phyloP scores from a whole-genome alignment of 1,140 invertebrate species.

The Drosophila sulfurigaster region DNA sequence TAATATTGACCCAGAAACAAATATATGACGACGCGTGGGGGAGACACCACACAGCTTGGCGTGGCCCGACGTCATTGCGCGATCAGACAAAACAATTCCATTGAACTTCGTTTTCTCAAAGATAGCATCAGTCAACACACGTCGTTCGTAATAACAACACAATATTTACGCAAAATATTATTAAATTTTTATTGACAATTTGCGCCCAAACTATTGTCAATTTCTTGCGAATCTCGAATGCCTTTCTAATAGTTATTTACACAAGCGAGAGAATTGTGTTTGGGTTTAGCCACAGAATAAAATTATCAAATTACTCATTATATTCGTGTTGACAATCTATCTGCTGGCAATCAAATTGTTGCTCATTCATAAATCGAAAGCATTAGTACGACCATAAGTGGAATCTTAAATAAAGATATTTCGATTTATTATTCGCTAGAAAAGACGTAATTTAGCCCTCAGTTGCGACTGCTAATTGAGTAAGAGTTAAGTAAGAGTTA shows the following conservation, averaged over 20 bases:
- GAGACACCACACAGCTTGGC: slow-evolving; percentile 1
- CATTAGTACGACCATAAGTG: slow-evolving; percentile 68
- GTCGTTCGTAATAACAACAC: slow-evolving; percentile 51
- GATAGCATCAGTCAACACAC: slow-evolving; percentile 45
- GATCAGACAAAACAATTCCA: slow-evolving; percentile 64
- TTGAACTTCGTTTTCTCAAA: slow-evolving; percentile 62
- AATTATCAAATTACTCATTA: slow-evolving; percentile 62
- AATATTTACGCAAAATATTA: slow-evolving; percentile 71
- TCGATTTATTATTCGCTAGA: slow-evolving; percentile 46
- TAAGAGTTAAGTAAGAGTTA: slow-evolving; percentile 45
- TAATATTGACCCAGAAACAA: slow-evolving; percentile 45
- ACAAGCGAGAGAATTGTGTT: slow-evolving; percentile 1
- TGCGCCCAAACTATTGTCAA: slow-evolving; percentile 41
- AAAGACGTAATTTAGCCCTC: slow-evolving; percentile 24
- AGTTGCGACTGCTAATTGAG: slow-evolving; percentile 60
- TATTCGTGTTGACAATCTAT: slow-evolving; percentile 26
- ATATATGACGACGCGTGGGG: slow-evolving; percentile 40
- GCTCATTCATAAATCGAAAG: slow-evolving; percentile 44
- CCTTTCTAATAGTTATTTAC: slow-evolving; percentile 54
- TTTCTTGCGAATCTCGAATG: slow-evolving; percentile 65
- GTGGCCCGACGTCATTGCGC: slow-evolving; percentile 44
- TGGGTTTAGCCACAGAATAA: slow-evolving; percentile 27
- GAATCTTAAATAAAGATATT: slow-evolving; percentile 49
- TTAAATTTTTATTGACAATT: slow-evolving; percentile 55
- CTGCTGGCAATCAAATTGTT: slow-evolving; percentile 2